A percentile compares a stretch with the other conserved stretches of the same genome.
Evolutionary conservation across 2,888 invertebrate species (phyloP).

Genomic region (Acheta domesticus): DNA sequence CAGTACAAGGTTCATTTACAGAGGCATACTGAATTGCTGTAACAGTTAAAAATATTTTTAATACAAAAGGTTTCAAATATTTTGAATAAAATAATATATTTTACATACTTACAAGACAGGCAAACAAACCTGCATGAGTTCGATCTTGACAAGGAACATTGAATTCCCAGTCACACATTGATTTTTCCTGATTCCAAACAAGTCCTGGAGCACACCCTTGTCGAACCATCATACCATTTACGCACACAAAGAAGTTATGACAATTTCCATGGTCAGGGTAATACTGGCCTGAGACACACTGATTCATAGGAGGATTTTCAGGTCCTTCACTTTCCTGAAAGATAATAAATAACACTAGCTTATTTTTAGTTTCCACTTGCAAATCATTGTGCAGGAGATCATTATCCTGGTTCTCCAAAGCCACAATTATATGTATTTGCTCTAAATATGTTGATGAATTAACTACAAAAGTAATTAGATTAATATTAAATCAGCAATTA

Average conservation of each 20-base stretch:
- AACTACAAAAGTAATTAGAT: too few species aligned
- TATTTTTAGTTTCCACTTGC: slow-evolving; percentile 12
- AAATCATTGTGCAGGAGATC: slow-evolving; percentile 6
- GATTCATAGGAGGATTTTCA: slow-evolving; percentile 32
- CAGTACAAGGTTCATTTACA: slow-evolving; percentile 19
- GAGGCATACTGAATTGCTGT: neutral
- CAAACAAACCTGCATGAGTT: neutral
- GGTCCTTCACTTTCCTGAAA: slow-evolving; percentile 20
- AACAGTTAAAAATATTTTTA: neutral
- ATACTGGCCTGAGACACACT: slow-evolving; percentile 69
- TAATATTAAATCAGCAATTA: too few species aligned
- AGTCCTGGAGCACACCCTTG: slow-evolving; percentile 74
- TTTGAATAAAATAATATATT: too few species aligned
- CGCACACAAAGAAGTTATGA: slow-evolving; percentile 72
- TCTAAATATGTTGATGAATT: too few species aligned
- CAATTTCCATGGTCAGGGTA: slow-evolving; percentile 68
- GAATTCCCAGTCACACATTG: slow-evolving; percentile 73
- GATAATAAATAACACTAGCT: too few species aligned
- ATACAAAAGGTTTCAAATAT: too few species aligned
- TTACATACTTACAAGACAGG: too few species aligned
- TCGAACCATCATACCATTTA: slow-evolving; percentile 65
- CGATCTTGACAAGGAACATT: slow-evolving; percentile 57
- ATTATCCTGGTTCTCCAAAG: too few species aligned
- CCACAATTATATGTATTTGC: too few species aligned
- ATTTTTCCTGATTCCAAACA: slow-evolving; percentile 64